Evolutionary conservation across 2,888 invertebrate species (phyloP).

Genomic region (Seira ritae): DNA sequence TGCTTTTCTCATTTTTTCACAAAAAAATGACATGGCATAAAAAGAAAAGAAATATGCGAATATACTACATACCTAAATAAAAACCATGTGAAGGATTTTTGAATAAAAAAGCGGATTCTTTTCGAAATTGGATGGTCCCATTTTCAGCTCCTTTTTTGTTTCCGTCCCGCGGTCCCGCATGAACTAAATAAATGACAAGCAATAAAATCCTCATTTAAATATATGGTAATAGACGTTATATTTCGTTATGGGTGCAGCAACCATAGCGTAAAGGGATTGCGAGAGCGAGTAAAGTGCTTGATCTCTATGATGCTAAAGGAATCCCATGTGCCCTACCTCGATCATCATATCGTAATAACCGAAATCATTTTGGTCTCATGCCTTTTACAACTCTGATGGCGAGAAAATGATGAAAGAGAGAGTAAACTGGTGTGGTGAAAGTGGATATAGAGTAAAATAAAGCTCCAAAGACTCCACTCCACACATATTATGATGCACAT

Average conservation of each 20-base stretch:
- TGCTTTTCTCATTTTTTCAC: no score
- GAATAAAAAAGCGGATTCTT: no score
- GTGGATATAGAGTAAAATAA: background rate
- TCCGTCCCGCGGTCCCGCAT: background rate
- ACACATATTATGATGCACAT: no score
- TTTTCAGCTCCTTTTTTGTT: no score
- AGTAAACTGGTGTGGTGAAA: background rate
- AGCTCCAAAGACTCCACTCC: background rate
- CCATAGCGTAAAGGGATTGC: background rate
- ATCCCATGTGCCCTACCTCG: slow-evolving; percentile 41
- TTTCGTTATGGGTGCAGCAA: background rate
- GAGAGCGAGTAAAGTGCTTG: slow-evolving; percentile 27
- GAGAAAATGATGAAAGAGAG: slow-evolving; percentile 15
- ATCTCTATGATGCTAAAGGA: slow-evolving; percentile 32
- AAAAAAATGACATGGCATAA: no score
- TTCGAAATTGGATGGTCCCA: no score
- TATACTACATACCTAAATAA: no score
- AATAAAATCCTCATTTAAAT: slow-evolving; percentile 8
- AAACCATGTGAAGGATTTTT: no score
- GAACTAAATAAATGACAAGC: background rate
- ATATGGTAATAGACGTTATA: slow-evolving; percentile 6
- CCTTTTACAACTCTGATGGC: slow-evolving; percentile 30
- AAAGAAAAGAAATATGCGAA: no score
- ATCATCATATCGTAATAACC: slow-evolving; percentile 44
- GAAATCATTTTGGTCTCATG: slow-evolving; percentile 41